These are phyloP conservation scores for Limnephilus lunatus DNA, from an alignment of 2,888 invertebrate species.

Conservation along the genomic window DNA sequence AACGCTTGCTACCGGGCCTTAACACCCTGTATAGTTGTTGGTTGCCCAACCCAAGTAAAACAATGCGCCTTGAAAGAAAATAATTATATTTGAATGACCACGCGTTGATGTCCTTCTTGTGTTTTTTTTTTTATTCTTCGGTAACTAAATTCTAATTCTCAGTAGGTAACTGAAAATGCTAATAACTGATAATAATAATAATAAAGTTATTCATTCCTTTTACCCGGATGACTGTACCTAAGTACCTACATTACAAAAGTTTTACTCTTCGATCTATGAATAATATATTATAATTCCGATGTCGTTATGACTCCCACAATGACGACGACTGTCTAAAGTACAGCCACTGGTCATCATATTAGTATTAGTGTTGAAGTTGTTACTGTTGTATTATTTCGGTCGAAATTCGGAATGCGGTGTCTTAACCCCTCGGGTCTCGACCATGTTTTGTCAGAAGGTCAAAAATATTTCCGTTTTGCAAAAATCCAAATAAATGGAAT, in stretches of 20 bases:
- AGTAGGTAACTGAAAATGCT: too few species aligned
- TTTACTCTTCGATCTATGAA: not conserved
- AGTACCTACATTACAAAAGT: not conserved
- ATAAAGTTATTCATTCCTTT: not conserved
- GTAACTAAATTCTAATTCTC: too few species aligned
- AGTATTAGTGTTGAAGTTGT: too few species aligned
- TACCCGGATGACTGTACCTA: not conserved
- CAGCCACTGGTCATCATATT: not conserved
- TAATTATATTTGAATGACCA: not conserved
- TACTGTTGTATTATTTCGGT: too few species aligned
- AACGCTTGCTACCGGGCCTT: too few species aligned
- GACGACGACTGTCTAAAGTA: not conserved
- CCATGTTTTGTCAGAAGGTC: too few species aligned
- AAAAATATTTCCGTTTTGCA: too few species aligned
- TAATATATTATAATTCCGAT: not conserved
- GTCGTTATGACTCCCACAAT: not conserved
- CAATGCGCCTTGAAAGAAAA: not conserved
- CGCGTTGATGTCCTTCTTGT: not conserved
- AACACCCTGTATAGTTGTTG: not conserved
- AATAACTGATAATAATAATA: not conserved
- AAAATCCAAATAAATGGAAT: too few species aligned
- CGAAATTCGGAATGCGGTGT: too few species aligned
- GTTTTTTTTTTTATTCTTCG: not conserved
- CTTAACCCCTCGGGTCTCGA: too few species aligned
- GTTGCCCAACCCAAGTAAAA: not conserved